phyloP scores from a whole-genome alignment of 2,113 vertebrate genomes.

The Abramis brama region DNA sequence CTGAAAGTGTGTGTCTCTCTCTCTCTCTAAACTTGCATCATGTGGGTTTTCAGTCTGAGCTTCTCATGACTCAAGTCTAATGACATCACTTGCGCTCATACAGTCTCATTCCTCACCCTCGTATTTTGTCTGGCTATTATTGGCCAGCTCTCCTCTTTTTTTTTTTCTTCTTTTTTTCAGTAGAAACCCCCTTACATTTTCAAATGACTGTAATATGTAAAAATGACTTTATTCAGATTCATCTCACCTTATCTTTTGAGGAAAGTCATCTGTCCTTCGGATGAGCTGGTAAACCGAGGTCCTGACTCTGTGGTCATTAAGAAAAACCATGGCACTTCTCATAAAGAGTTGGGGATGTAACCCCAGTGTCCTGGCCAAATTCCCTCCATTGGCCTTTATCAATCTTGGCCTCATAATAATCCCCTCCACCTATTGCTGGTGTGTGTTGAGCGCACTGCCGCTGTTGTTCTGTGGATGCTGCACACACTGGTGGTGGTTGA shows the following conservation, averaged over 20 bases:
- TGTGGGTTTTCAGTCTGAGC: neutral
- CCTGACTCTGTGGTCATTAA: too few relatives aligned
- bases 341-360: too few relatives aligned
- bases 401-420: too few relatives aligned
- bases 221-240: neutral
- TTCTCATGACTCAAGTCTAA: constrained; percentile 36
- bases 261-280: neutral
- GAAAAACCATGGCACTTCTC: too few relatives aligned
- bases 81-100: constrained; percentile 35
- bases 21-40: neutral
- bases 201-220: neutral
- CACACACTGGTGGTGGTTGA: too few relatives aligned
- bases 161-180: neutral
- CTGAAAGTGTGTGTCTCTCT: neutral
- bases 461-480: too few relatives aligned
- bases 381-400: too few relatives aligned
- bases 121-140: neutral
- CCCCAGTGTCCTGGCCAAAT: too few relatives aligned
- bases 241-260: neutral
- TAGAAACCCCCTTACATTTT: neutral
- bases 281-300: too few relatives aligned
- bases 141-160: neutral
- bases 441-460: too few relatives aligned
- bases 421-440: too few relatives aligned
- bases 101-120: neutral